These are phyloP conservation scores for Ypsolopha sequella DNA, from an alignment of 2,888 invertebrate species.

Conservation along the genomic window DNA sequence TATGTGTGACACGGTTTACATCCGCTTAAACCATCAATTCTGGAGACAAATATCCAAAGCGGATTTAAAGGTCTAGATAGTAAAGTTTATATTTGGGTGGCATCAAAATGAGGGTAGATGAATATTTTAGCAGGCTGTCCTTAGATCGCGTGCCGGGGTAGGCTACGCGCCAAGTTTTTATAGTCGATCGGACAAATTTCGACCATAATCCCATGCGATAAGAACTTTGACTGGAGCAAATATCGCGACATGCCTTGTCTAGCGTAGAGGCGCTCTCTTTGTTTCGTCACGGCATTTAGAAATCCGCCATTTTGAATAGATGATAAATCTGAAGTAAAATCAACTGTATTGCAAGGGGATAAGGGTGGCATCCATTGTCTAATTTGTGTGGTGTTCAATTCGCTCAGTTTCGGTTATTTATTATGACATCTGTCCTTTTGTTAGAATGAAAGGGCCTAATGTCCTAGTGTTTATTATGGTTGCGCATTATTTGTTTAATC, in stretches of 20 bases:
- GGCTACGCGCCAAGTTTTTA: slow-evolving; percentile 6
- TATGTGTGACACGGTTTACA: background rate
- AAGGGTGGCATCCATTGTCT: background rate
- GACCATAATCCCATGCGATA: too few relatives aligned
- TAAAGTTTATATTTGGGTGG: background rate
- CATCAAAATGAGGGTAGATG: slow-evolving; percentile 10
- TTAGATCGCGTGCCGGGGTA: slow-evolving; percentile 1
- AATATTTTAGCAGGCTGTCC: slow-evolving; percentile 17
- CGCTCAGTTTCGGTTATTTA: slow-evolving; percentile 7
- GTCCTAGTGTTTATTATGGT: too few relatives aligned
- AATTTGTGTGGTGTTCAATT: background rate
- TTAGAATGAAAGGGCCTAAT: too few relatives aligned
- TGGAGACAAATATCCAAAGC: background rate
- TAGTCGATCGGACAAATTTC: background rate
- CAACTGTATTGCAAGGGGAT: background rate
- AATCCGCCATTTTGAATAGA: background rate
- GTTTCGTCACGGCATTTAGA: slow-evolving; percentile 7
- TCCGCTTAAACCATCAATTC: background rate
- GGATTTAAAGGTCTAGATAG: background rate
- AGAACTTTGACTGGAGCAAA: too few relatives aligned
- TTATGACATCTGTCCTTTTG: slow-evolving; percentile 1
- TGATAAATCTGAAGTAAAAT: background rate
- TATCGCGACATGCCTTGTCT: too few relatives aligned
- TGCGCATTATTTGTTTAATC: too few relatives aligned
- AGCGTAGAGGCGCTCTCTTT: slow-evolving; percentile 3